Evolutionary conservation across 2,113 vertebrate species (phyloP), one percentile per base, ranked within the genome.

Genomic region (Toxotes jaculatrix): DNA sequence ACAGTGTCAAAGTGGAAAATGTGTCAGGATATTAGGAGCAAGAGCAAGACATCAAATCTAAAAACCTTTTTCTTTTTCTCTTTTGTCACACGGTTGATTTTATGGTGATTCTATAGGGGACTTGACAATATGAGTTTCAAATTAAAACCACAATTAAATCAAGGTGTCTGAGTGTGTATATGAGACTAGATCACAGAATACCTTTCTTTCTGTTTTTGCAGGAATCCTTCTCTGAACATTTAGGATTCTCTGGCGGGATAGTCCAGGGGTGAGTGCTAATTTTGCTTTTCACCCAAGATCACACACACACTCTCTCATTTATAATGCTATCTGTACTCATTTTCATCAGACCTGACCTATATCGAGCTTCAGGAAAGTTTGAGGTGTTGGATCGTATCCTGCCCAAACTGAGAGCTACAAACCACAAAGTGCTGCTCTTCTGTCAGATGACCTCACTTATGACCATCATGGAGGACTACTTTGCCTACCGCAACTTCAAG

Each of bases 391-490:
- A 99, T 87, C 92, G 98, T 3, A 99, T 99, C 67, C 96, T 99
- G 3, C 98, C 98, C 70, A 99, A 99, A 51, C 95, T 99, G 7
- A 91, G 95, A 4, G 97, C 95, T 74, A 98, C 97, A 87, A 97
- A 96, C 93, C 98, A 99, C 92, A 99, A 98, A 87, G 98, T 99
- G 92, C 96, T 99, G 90, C 98, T 99, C 1, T 99, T 99, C 93
- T 99, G 98, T 89, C 98, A 99, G 93, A 99, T 99, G 98, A 99
- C 98, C 60, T 96, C 98, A 0, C 96, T 99, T 76, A 99, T 99
- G 98, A 99, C 98, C 80, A 99, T 99, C 93, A 99, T 99, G 98
- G 98, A 99, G 63, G 98, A 99, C 66, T 99, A 99, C 65, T 99
- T 99, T 7, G 96, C 97, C 0, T 99, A 97, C 80, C 97, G 98